phyloP scores from a whole-genome alignment of 2,113 vertebrate species.

The Panthera leo region DNA sequence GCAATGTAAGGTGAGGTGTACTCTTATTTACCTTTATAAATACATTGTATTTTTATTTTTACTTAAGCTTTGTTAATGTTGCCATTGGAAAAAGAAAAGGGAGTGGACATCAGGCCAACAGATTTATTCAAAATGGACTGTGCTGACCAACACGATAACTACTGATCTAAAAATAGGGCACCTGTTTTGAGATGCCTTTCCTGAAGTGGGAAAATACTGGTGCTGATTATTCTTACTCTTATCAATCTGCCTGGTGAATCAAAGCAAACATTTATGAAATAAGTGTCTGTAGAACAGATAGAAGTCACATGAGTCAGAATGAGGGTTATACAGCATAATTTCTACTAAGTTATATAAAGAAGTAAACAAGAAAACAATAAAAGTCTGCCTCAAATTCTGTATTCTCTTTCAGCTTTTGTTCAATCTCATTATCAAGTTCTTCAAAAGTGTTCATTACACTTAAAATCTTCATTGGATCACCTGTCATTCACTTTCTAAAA shows the following conservation, averaged over 20 bases:
- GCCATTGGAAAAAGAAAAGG: not conserved
- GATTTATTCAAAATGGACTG: not conserved
- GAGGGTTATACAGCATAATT: not conserved
- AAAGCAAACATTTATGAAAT: not conserved
- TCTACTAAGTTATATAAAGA: not conserved
- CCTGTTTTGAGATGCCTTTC: not conserved
- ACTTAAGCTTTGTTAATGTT: not conserved
- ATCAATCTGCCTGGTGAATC: not conserved
- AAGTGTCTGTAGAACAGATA: not conserved
- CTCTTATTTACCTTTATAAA: not conserved
- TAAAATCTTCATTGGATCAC: not conserved
- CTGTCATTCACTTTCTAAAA: not conserved
- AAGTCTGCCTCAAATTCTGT: not conserved
- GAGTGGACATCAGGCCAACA: rapidly evolving
- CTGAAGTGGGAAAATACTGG: not conserved
- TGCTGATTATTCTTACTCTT: not conserved
- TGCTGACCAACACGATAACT: not conserved
- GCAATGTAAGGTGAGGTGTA: not conserved
- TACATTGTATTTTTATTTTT: not conserved
- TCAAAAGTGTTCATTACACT: not conserved
- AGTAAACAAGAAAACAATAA: not conserved
- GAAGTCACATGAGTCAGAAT: not conserved
- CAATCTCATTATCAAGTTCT: not conserved
- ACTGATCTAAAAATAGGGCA: not conserved
- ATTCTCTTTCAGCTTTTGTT: not conserved